phyloP scores from a whole-genome alignment of 2,113 vertebrate genomes.

The Bos javanicus region DNA sequence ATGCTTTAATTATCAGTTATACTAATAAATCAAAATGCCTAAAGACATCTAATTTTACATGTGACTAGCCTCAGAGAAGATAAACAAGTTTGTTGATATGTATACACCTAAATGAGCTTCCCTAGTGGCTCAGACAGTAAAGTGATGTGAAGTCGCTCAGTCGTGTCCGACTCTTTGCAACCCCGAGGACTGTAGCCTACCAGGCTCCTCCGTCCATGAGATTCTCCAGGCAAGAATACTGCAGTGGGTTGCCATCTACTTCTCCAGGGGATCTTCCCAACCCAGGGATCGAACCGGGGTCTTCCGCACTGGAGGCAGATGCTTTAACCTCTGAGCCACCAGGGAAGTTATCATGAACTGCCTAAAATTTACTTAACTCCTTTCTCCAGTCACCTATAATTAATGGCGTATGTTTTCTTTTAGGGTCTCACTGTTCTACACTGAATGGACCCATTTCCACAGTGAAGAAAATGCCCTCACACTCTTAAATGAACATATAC shows the following conservation, averaged over 20 bases:
- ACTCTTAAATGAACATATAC: not conserved
- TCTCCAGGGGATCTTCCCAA: too few species aligned
- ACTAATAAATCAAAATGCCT: not conserved
- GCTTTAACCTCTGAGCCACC: too few species aligned
- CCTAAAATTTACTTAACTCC: not conserved
- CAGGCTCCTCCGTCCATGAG: too few species aligned
- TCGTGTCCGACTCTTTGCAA: too few species aligned
- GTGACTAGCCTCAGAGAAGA: not conserved
- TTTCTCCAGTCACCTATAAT: not conserved
- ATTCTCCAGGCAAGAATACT: too few species aligned
- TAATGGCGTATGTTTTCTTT: constrained; percentile 1
- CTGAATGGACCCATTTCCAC: not conserved
- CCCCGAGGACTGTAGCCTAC: too few species aligned
- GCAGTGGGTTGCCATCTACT: too few species aligned
- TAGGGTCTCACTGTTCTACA: not conserved
- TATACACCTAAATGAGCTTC: not conserved
- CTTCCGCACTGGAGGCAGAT: too few species aligned
- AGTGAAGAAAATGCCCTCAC: not conserved
- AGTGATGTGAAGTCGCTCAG: too few species aligned
- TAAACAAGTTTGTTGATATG: not conserved
- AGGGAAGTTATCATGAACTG: not conserved
- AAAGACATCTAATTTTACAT: not conserved
- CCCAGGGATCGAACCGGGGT: too few species aligned
- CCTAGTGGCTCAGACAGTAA: not conserved
- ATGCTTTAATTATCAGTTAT: not conserved